Evolutionary conservation across 1,140 invertebrate species (phyloP), one percentile per base, ranked within the genome.

Genomic region (Microplitis demolitor): DNA sequence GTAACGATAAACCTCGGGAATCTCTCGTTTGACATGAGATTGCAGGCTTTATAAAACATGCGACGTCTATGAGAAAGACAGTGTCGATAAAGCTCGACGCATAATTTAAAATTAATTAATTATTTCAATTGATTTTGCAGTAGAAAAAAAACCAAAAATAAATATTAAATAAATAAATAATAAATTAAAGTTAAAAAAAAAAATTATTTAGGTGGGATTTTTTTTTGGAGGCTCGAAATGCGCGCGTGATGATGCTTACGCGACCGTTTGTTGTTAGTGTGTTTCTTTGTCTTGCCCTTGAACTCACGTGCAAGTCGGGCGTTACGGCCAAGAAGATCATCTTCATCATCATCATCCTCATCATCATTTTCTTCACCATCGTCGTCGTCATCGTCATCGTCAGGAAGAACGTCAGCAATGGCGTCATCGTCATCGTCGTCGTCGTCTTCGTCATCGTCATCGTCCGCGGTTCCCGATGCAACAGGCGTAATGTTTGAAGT

Each of bases 281-380:
- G 82, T 83, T 85, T 85, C 80, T 86, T 84, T 78, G 81, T 84
- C 82, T 86, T 85, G 85, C 91, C 90, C 91, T 93, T 93, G 81
- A 93, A 94, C 93, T 94, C 93, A 94, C 93, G 92, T 93, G 92
- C 89, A 78, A 86, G 81, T 78, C 90, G 90, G 74, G 91, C 90
- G 82, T 90, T 90, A 81, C 92, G 91, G 80, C 92, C 90, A 68
- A 89, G 88, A 75, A 90, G 88, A 74, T 88, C 89, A 67, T 90
- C 87, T 78, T 90, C 89, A 71, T 91, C 91, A 64, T 92, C 89
- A 74, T 90, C 91, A 45, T 91, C 90, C 64, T 92, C 92, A 74
- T 92, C 92, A 45, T 93, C 93, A 69, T 93, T 92, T 6, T 92
- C 92, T 6, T 93, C 92, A 11, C 93, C 93, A 9, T 93, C 92